Evolutionary conservation across 2,797 vertebrate species (phyloP).

Genomic region (Melanotaenia maccullochi): DNA sequence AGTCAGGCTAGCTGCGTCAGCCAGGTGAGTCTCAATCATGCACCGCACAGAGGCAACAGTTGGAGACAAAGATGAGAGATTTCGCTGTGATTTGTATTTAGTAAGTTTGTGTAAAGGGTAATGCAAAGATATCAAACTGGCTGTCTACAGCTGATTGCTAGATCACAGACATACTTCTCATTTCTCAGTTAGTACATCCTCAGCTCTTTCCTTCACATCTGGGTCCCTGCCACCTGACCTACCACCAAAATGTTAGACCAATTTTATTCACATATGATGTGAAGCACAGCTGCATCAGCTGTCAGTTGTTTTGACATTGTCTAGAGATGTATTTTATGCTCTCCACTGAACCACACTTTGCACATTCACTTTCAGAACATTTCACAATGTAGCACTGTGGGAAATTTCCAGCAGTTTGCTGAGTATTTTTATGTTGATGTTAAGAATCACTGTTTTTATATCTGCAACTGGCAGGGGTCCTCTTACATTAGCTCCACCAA

Average conservation of each 20-base stretch:
- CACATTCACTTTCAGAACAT: not conserved
- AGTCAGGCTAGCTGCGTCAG: constrained; percentile 99
- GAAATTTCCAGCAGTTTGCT: not conserved
- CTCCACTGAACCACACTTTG: not conserved
- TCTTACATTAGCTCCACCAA: not conserved
- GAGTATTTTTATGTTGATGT: not conserved
- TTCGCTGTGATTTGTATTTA: not conserved
- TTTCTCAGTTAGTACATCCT: not conserved
- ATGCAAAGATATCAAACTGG: constrained; percentile 14
- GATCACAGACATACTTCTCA: not conserved
- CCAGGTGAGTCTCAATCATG: constrained; percentile 88
- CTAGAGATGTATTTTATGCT: not conserved
- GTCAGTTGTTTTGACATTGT: not conserved
- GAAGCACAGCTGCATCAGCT: not conserved
- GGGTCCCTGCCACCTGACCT: not conserved
- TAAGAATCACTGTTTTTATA: too few relatives aligned
- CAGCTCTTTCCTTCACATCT: not conserved
- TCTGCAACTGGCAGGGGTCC: not conserved
- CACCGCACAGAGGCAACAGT: constrained; percentile 36
- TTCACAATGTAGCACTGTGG: not conserved
- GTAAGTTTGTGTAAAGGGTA: constrained; percentile 7
- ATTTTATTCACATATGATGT: not conserved
- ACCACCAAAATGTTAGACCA: not conserved
- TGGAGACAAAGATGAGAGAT: constrained; percentile 14
- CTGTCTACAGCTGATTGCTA: constrained; percentile 42